Conservation (phyloP, 2,888 invertebrate genomes). For the Leptopilina syphax region DNA sequence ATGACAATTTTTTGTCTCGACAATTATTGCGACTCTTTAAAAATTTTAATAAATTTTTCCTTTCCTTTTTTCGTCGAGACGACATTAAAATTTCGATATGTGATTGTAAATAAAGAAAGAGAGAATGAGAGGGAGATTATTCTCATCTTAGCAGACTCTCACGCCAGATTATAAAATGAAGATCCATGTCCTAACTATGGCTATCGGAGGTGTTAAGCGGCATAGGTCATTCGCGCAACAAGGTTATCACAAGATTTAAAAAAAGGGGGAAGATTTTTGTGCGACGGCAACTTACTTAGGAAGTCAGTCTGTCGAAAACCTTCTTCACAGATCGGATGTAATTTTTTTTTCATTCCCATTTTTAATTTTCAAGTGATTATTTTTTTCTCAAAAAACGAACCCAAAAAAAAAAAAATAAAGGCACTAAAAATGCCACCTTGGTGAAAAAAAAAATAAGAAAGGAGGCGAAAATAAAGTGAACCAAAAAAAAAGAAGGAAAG, state of each 20-base stretch:
- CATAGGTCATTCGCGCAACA: constrained; percentile 66
- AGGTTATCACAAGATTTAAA: constrained; percentile 69
- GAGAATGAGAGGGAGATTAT: not conserved
- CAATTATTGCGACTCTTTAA: too few species aligned
- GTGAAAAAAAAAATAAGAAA: too few species aligned
- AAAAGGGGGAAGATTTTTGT: constrained; percentile 67
- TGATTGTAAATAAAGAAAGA: too few species aligned
- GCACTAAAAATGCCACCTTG: too few species aligned
- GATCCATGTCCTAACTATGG: constrained; percentile 45
- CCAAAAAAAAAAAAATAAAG: not conserved
- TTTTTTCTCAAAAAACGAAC: not conserved
- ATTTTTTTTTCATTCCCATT: not conserved
- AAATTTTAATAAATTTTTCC: too few species aligned
- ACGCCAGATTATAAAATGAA: constrained; percentile 36
- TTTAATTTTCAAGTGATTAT: not conserved
- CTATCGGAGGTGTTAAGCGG: constrained; percentile 65
- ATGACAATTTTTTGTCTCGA: too few species aligned
- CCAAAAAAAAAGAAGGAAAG: too few species aligned
- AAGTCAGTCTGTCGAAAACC: constrained; percentile 67
- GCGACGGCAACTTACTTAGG: constrained; percentile 57
- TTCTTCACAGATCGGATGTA: constrained; percentile 52
- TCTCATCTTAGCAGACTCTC: constrained; percentile 13
- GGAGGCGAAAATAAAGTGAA: too few species aligned
- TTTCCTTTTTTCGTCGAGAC: too few species aligned
- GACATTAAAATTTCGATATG: too few species aligned